Conservation (phyloP, 2,797 vertebrate species). For the Manis crassicaudata region DNA sequence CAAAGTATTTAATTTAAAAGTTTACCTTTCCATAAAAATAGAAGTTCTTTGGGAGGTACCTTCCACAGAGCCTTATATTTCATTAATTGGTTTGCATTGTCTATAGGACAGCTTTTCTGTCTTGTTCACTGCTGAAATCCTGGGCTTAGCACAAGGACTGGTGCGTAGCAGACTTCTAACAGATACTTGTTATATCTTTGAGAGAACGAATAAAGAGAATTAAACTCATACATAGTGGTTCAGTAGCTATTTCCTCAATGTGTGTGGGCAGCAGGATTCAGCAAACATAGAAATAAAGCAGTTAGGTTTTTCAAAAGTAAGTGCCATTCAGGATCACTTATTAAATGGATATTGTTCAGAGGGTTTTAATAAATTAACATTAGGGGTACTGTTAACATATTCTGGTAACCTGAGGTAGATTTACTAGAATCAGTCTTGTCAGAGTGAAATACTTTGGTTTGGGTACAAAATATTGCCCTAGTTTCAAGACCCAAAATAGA, state of each 20-base stretch:
- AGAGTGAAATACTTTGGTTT: slow-evolving; percentile 33
- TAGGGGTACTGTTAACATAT: background rate
- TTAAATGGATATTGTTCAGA: slow-evolving; percentile 7
- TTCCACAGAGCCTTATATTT: background rate
- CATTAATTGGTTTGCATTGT: background rate
- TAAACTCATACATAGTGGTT: background rate
- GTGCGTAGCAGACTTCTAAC: background rate
- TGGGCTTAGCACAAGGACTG: background rate
- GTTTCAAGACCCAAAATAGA: slow-evolving; percentile 37
- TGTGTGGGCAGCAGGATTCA: background rate
- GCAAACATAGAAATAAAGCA: background rate
- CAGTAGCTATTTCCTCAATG: background rate
- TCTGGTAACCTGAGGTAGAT: background rate
- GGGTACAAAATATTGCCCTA: slow-evolving; percentile 13
- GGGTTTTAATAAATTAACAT: slow-evolving; percentile 11
- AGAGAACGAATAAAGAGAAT: background rate
- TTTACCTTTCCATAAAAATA: background rate
- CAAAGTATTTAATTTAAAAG: background rate
- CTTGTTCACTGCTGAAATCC: background rate
- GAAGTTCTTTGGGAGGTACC: background rate
- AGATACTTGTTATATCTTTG: background rate
- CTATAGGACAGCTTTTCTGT: background rate
- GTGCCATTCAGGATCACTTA: background rate
- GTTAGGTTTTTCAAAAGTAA: background rate
- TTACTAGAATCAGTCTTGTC: slow-evolving; percentile 29